Conservation (phyloP, 2,888 invertebrate genomes). For the Eupithecia dodoneata region DNA sequence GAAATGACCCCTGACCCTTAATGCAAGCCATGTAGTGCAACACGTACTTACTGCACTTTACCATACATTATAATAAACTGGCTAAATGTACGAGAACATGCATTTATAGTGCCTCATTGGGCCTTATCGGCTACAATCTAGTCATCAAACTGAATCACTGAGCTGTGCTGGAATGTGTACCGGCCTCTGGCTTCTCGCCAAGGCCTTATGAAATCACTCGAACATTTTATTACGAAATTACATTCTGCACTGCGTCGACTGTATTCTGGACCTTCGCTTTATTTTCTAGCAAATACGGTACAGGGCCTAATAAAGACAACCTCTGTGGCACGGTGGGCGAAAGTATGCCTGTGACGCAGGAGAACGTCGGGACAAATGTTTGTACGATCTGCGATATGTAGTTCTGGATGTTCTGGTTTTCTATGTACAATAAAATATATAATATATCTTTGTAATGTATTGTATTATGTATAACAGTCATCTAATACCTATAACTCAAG, state of each 20-base stretch:
- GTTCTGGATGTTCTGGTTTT: too few species aligned
- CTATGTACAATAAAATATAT: too few species aligned
- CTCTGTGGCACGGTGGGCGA: too few species aligned
- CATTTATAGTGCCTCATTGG: background rate
- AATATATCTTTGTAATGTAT: too few species aligned
- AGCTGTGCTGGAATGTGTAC: background rate
- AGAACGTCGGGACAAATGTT: too few species aligned
- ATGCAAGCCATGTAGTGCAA: background rate
- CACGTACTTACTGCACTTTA: background rate
- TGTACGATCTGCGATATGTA: too few species aligned
- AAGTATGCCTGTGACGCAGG: too few species aligned
- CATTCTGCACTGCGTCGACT: constrained; percentile 2
- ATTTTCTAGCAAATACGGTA: background rate
- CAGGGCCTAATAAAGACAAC: background rate
- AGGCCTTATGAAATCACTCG: background rate
- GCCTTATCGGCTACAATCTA: constrained; percentile 6
- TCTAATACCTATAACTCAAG: too few species aligned
- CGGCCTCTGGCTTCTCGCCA: constrained; percentile 2
- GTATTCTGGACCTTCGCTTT: background rate
- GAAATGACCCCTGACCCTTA: background rate
- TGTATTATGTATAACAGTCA: too few species aligned
- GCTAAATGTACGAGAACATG: background rate
- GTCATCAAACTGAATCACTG: constrained; percentile 2
- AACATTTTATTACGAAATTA: background rate
- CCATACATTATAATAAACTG: background rate